Evolutionary conservation across 2,888 invertebrate species (phyloP), one percentile per base, ranked within the genome.

Genomic region (Aleiodes testaceus): DNA sequence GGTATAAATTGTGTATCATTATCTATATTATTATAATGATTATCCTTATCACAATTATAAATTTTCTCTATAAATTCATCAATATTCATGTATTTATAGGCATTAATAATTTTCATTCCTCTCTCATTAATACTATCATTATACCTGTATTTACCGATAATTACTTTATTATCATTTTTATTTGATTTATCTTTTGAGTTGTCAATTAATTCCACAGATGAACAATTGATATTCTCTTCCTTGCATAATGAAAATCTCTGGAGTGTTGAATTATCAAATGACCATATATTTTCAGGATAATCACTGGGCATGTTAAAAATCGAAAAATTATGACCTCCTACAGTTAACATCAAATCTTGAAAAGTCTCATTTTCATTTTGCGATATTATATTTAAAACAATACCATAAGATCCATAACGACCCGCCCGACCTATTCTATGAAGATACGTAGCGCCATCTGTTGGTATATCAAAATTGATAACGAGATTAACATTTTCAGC

Each of bases 391-490:
- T 93, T 93, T 12, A 97, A 91, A 26, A 95, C 93, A 70, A 92
- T 90, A 66, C 97, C 97, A 85, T 92, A 91, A 0, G 95, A 92
- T 0, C 98, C 99, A 89, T 94, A 99, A 74, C 99, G 90, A 0
- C 99, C 99, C 52, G 98, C 97, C 80, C 99, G 91, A 0, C 99
- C 99, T 84, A 98, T 97, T 82, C 99, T 90, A 89, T 99, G 99
- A 75, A 97, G 90, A 89, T 97, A 97, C 16, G 95, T 96, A 75
- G 94, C 92, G 78, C 92, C 90, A 81, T 95, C 93, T 75, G 83
- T 83, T 0, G 99, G 97, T 36, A 95, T 89, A 85, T 98, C 98
- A 82, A 97, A 91, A 87, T 99, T 98, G 7, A 99, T 91, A 0
- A 99, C 95, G 72, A 99, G 87, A 89, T 99, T 96, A 9, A 98